These are phyloP conservation scores for Podiceps cristatus DNA, from an alignment of 2,113 vertebrate species.

Conservation along the genomic window DNA sequence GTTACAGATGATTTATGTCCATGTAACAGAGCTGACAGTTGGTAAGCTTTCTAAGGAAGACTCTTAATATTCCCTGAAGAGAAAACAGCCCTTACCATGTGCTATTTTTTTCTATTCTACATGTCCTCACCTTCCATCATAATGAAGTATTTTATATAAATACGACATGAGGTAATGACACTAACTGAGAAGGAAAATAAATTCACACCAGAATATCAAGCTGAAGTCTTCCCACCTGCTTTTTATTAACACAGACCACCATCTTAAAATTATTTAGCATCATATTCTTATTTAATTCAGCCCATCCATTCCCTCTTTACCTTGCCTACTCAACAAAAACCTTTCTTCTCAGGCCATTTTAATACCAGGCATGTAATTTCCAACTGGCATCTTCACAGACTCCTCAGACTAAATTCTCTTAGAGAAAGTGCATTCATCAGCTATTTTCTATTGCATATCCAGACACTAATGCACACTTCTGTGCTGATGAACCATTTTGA, in stretches of 20 bases:
- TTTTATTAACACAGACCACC: slow-evolving; percentile 13
- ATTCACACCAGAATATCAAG: background rate
- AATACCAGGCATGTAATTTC: background rate
- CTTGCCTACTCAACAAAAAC: background rate
- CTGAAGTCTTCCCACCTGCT: slow-evolving; percentile 8
- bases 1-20: slow-evolving; percentile 31
- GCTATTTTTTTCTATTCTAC: background rate
- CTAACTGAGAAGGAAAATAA: slow-evolving; percentile 32
- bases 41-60: slow-evolving; percentile 31
- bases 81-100: background rate
- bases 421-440: background rate
- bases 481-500: background rate
- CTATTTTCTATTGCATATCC: background rate
- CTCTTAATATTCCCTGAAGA: background rate
- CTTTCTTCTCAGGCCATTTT: background rate
- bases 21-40: background rate
- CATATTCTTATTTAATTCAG: background rate
- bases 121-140: slow-evolving; percentile 17
- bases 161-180: slow-evolving; percentile 31
- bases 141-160: slow-evolving; percentile 37
- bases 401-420: background rate
- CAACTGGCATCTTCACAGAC: background rate
- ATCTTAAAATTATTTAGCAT: background rate
- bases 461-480: background rate
- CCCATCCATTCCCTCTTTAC: background rate